A percentile compares a stretch with the other conserved stretches of the same genome.
These are phyloP conservation scores for Trachelus stipa DNA, from an alignment of 2,888 invertebrate genomes.

Conservation along the genomic window DNA sequence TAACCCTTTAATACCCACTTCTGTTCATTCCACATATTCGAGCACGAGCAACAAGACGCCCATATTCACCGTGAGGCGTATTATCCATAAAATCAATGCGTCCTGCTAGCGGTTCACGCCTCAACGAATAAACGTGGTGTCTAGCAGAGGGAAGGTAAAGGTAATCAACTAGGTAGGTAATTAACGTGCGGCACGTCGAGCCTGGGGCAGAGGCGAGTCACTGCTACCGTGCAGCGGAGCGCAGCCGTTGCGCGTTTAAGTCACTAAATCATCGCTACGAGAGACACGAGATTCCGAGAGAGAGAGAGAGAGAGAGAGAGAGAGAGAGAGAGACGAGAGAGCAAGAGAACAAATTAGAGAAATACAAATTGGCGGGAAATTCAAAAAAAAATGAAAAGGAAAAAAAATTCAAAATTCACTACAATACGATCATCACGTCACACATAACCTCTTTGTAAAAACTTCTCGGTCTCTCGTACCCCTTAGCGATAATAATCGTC, in stretches of 20 bases:
- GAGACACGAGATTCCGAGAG: background rate
- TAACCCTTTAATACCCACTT: background rate
- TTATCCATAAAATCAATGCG: constrained; percentile 9
- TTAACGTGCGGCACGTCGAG: constrained; percentile 21
- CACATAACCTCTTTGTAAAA: background rate
- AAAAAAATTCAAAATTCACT: background rate
- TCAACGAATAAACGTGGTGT: background rate
- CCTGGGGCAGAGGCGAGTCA: constrained; percentile 20
- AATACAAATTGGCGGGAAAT: background rate
- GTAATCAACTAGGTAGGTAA: constrained; percentile 17
- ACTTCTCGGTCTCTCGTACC: background rate
- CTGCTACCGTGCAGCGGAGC: constrained; percentile 12
- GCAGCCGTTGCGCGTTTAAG: background rate
- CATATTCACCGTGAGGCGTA: background rate
- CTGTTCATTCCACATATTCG: background rate
- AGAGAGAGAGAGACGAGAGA: background rate
- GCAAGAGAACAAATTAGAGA: constrained; percentile 11
- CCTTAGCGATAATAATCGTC: background rate
- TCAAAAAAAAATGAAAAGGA: background rate
- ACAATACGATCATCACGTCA: background rate
- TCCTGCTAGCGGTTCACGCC: constrained; percentile 3
- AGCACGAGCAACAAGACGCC: background rate
- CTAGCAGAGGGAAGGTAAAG: constrained; percentile 3
- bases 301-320: background rate
- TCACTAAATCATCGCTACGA: background rate